Conservation (phyloP, 2,113 vertebrate species). For the Tragulus kanchil region DNA sequence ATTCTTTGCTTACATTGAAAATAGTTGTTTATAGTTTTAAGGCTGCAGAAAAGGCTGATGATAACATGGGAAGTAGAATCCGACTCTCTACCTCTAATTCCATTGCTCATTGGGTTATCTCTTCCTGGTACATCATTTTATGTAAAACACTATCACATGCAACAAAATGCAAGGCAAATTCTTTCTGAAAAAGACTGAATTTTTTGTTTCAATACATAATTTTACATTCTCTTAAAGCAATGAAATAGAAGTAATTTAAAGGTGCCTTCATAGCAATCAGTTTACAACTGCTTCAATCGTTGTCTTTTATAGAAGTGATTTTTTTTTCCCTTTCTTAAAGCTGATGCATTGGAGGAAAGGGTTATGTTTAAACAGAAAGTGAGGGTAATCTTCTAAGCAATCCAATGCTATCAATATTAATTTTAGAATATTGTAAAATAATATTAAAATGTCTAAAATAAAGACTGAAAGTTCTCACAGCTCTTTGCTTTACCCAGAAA, state of each 20-base stretch:
- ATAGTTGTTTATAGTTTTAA: not conserved
- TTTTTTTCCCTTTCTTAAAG: slow-evolving; percentile 31
- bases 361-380: not conserved
- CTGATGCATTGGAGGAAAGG: not conserved
- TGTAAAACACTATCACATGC: not conserved
- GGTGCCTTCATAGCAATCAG: not conserved
- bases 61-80: not conserved
- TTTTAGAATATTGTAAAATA: not conserved
- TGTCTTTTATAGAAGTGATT: not conserved
- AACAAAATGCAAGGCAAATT: not conserved
- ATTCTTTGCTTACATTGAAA: slow-evolving; percentile 1
- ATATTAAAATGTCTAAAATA: slow-evolving; percentile 12
- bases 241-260: not conserved
- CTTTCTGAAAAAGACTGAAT: not conserved
- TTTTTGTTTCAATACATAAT: not conserved
- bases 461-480: not conserved
- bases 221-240: slow-evolving; percentile 42
- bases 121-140: not conserved
- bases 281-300: not conserved
- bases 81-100: not conserved
- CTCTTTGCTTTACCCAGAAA: not conserved
- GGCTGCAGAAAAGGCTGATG: not conserved
- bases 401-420: not conserved
- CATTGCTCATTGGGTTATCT: not conserved
- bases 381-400: not conserved